Percentiles rank a stretch among this genome's conserved stretches.
Conservation (phyloP, 1,140 invertebrate genomes). For the Hypsibius dujardini region DNA sequence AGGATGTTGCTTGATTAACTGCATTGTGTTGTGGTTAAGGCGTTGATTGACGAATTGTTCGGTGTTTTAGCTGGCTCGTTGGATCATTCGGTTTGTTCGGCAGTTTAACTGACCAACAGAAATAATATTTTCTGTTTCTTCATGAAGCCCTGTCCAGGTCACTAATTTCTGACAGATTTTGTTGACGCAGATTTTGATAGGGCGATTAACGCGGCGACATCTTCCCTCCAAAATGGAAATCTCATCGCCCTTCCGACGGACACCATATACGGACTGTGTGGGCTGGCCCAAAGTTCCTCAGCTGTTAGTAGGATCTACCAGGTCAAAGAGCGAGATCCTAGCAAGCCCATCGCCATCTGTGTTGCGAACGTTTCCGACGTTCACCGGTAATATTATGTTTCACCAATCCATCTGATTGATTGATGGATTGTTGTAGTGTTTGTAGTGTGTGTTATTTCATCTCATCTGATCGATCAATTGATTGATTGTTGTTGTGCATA, state of each 20-base stretch:
- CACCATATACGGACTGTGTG: slow-evolving; percentile 83
- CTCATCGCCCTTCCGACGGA: slow-evolving; percentile 84
- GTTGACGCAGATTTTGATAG: too few species aligned
- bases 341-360: slow-evolving; percentile 78
- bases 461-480: too few species aligned
- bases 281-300: slow-evolving; percentile 51
- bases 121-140: too few species aligned
- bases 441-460: not conserved
- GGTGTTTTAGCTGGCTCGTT: too few species aligned
- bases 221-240: slow-evolving; percentile 32
- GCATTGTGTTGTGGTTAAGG: too few species aligned
- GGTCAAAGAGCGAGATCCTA: slow-evolving; percentile 61
- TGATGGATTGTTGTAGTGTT: not conserved
- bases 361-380: slow-evolving; percentile 49
- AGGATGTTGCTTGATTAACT: too few species aligned
- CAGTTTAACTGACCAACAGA: too few species aligned
- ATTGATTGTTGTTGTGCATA: too few species aligned
- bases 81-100: too few species aligned
- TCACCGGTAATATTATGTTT: slow-evolving; percentile 28
- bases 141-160: too few species aligned
- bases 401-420: not conserved
- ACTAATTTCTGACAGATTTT: too few species aligned
- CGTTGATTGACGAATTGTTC: too few species aligned
- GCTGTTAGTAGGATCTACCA: slow-evolving; percentile 55
- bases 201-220: slow-evolving; percentile 19